Conservation (phyloP, 1,140 invertebrate genomes). For the Drosophila baimaii region DNA sequence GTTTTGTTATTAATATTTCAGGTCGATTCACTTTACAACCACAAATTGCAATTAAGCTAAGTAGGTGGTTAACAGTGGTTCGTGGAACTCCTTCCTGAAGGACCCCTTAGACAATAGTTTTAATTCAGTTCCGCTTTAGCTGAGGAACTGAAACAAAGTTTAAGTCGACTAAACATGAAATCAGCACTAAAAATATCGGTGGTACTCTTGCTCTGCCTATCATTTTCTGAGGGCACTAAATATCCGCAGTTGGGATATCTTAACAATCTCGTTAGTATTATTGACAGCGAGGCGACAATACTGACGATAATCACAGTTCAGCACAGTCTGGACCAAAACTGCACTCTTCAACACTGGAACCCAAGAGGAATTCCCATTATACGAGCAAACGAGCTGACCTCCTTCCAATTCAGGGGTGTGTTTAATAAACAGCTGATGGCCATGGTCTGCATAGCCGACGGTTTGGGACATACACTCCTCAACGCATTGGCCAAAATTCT, state of each 20-base stretch:
- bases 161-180: neutral
- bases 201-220: neutral
- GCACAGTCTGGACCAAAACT: conserved; percentile 4
- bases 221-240: neutral
- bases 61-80: no score
- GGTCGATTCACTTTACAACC: no score
- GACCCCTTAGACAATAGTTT: no score
- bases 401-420: neutral
- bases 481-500: neutral
- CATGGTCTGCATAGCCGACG: neutral
- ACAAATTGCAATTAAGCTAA: no score
- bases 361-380: neutral
- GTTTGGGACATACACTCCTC: neutral
- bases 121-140: neutral
- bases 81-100: no score
- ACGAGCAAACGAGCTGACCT: neutral
- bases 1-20: no score
- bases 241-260: neutral
- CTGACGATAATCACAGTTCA: neutral
- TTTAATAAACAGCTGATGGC: neutral
- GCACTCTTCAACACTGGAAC: conserved; percentile 5
- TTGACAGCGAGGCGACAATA: neutral
- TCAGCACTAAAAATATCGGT: neutral
- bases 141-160: neutral
- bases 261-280: neutral